Base-by-base conservation (phyloP, 2,888 invertebrate genomes). In the Latheticus oryzae region DNA sequence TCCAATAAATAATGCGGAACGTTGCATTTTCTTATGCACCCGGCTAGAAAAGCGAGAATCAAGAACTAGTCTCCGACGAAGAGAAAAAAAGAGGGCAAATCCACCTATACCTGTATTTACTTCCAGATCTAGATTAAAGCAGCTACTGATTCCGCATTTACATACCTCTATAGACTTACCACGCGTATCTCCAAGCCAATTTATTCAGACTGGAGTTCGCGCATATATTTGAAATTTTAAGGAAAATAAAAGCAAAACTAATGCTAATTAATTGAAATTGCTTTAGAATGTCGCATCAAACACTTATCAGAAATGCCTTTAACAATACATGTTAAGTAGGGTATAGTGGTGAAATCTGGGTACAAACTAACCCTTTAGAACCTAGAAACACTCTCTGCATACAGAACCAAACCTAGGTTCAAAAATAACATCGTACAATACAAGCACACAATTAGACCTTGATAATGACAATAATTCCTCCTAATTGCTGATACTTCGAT, bases 241-340 rank as follows among this genome's bases (percentile, higher is more conserved):
- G 66, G 65, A 68, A 69, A 72, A 70, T 67, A 69, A 75, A 73
- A 72, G 62, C 56, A 56, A 61, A 73, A 73, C 73, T 70, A 68
- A 76, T 76, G 76, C 75, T 74, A 76, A 76, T 76, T 75, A 76
- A 76, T 75, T 75, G 72, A 75, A 76, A 75, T 75, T 75, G 73
- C n/a, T n/a, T n/a, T n/a, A n/a, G n/a, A n/a, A n/a, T n/a, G 72
- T 68, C 67, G 64, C 68, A 73, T 72, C 72, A 69, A 73, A n/a
- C n/a, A n/a, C n/a, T n/a, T n/a, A n/a, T n/a, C n/a, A n/a, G n/a
- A n/a, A n/a, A n/a, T n/a, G n/a, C n/a, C n/a, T n/a, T n/a, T n/a
- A n/a, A n/a, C n/a, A n/a, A n/a, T n/a, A n/a, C n/a, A n/a, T n/a
- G n/a, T n/a, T n/a, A n/a, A n/a, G n/a, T n/a, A n/a, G n/a, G n/a